Conservation (phyloP, 2,113 vertebrate species). For the Festucalex cinctus region DNA sequence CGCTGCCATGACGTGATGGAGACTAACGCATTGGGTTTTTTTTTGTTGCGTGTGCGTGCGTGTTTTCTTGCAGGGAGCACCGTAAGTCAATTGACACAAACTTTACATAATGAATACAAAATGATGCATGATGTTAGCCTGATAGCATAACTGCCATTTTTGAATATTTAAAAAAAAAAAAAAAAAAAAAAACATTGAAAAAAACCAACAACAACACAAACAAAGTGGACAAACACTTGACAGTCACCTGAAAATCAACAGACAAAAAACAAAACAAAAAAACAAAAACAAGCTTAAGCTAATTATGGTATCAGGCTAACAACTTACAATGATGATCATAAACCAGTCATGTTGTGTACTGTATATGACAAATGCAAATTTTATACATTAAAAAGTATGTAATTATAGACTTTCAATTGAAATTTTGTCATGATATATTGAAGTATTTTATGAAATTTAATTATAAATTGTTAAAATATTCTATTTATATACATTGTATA, state of each 20-base stretch:
- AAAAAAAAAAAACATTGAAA: too few relatives aligned
- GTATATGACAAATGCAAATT: too few relatives aligned
- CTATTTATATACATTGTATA: not conserved
- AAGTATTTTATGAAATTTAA: not conserved
- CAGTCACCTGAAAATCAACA: too few relatives aligned
- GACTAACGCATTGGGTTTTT: not conserved
- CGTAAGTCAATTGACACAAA: slow-evolving; percentile 70
- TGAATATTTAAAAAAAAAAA: not conserved
- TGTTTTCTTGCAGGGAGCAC: slow-evolving; percentile 75
- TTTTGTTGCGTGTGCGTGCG: not conserved
- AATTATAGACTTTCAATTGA: too few relatives aligned
- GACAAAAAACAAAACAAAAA: too few relatives aligned
- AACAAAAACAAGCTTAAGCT: too few relatives aligned
- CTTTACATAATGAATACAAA: not conserved
- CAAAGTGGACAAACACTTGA: not conserved
- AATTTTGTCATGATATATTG: too few relatives aligned
- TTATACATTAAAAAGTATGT: too few relatives aligned
- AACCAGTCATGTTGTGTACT: too few relatives aligned
- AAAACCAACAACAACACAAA: too few relatives aligned
- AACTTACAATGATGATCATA: too few relatives aligned
- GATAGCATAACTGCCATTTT: not conserved
- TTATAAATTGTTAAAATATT: not conserved
- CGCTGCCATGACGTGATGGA: not conserved
- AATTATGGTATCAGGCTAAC: too few relatives aligned
- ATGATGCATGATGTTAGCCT: slow-evolving; percentile 4